Evolutionary conservation across 2,888 invertebrate species (phyloP), one percentile per base, ranked within the genome.

Genomic region (Quadriops clusia): DNA sequence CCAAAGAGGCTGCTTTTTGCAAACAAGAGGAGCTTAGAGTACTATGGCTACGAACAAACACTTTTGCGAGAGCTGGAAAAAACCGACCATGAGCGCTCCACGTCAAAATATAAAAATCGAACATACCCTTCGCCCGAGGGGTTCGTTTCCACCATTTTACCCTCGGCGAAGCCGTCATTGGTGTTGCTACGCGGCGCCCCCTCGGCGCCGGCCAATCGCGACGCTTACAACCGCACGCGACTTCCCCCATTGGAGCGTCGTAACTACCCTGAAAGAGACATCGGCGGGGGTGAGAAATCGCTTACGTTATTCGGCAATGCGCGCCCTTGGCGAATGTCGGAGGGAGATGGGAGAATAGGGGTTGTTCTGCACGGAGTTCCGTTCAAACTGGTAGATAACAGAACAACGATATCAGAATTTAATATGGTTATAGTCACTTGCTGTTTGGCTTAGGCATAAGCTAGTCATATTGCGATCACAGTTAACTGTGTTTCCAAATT

Each of bases 341-440:
- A 31, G 33, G 34, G 35, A 27, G 32, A 30, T 41, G 33, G 37
- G 17, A 12, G 14, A 21, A 23, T 14, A 13, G 27, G 17, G 27
- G 37, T 35, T 33, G 32, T 3, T 30, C 15, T 10, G 8, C 6
- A 11, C 22, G 7, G 27, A 17, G 14, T 25, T 11, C n/a, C 7
- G 11, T 10, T 13, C 17, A n/a, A n/a, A 30, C 28, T 32, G 42
- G 46, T 44, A 54, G 59, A 59, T 58, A 61, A 60, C 56, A 58
- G 58, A 58, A 58, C 60, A 60, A 58, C 58, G 58, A 58, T 61
- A 61, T 61, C 62, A 61, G 56, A 56, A 56, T 58, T 60, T 62
- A 62, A 62, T 62, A 54, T 58, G 53, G 62, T 62, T 62, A 62
- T 60, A 61, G 55, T 60, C 61, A 60, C 60, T 61, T 60, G 59